Evolutionary conservation across 2,113 vertebrate genomes (phyloP).

Genomic region (Saccopteryx bilineata): DNA sequence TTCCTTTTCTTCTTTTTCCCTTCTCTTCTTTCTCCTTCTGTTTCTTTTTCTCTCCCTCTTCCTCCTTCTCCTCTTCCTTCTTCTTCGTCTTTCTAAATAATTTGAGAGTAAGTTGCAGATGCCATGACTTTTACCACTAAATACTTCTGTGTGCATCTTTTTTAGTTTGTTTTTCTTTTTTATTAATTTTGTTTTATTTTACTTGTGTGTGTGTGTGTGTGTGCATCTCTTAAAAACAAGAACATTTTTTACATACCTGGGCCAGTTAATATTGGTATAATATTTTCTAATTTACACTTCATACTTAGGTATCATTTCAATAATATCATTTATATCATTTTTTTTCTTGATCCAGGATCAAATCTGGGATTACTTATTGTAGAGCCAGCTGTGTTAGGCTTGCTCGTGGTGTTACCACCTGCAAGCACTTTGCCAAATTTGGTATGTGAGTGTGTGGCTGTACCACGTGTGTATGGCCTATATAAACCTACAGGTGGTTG

Average conservation of each 20-base stretch:
- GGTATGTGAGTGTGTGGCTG: too few species aligned
- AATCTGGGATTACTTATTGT: too few species aligned
- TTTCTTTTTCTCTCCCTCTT: background rate
- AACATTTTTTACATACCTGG: background rate
- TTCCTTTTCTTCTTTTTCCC: background rate
- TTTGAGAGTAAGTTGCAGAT: constrained; percentile 6
- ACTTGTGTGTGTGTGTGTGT: background rate
- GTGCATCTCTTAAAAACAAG: constrained; percentile 25
- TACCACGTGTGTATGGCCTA: too few species aligned
- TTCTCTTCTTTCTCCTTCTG: too few species aligned
- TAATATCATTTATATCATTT: background rate
- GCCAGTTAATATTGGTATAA: background rate
- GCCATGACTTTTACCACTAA: background rate
- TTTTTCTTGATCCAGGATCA: background rate
- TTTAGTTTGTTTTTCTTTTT: background rate
- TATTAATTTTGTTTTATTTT: too few species aligned
- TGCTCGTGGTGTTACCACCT: too few species aligned
- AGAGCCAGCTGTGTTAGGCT: too few species aligned
- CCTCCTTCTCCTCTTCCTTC: background rate
- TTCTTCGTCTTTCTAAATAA: background rate
- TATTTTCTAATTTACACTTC: background rate
- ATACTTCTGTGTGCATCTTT: background rate
- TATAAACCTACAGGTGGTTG: too few species aligned
- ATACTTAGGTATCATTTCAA: background rate
- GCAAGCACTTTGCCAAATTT: too few species aligned